These are phyloP conservation scores for Euwallacea fornicatus DNA, from an alignment of 1,140 invertebrate genomes.

Conservation along the genomic window DNA sequence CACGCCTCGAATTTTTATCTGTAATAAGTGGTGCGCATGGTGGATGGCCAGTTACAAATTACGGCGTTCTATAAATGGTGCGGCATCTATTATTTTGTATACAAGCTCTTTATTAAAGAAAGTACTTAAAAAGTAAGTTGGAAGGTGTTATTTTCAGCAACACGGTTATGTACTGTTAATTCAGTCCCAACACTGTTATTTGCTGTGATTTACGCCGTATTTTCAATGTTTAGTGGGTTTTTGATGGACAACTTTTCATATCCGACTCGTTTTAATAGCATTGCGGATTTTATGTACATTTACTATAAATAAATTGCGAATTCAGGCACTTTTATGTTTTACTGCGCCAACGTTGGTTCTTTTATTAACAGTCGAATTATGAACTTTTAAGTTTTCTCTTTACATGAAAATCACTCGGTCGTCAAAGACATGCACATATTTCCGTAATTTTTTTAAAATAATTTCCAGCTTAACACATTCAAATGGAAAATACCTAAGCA, in stretches of 20 bases:
- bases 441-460: no score
- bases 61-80: constrained; percentile 42
- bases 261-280: no score
- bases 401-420: no score
- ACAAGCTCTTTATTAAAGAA: constrained; percentile 51
- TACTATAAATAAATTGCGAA: no score
- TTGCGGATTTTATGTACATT: no score
- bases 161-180: constrained; percentile 41
- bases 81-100: constrained; percentile 51
- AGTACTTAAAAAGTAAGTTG: constrained; percentile 38
- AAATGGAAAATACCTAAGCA: no score
- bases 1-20: constrained; percentile 43
- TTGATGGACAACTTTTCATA: background rate
- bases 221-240: constrained; percentile 19
- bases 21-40: constrained; percentile 39
- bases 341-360: no score
- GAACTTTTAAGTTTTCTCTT: no score
- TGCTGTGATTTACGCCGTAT: constrained; percentile 31
- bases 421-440: no score
- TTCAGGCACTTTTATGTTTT: no score
- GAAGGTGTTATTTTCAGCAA: constrained; percentile 49
- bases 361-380: no score
- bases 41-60: constrained; percentile 41
- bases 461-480: no score
- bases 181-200: constrained; percentile 36